Evolutionary conservation across 2,888 invertebrate genomes (phyloP).

Genomic region (Hydrotaea diabolus): DNA sequence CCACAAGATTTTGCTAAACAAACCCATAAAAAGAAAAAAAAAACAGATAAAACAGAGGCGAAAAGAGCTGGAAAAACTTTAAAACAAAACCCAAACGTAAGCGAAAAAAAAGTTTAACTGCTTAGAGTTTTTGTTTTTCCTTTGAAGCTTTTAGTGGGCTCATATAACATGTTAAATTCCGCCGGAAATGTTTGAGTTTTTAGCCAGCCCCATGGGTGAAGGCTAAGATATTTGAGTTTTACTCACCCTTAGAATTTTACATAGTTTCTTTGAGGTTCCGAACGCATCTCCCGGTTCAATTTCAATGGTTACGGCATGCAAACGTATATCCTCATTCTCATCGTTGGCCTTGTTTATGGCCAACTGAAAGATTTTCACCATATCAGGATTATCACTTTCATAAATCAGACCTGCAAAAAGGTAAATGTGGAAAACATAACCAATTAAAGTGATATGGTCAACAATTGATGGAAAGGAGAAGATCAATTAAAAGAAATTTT

Average conservation of each 20-base stretch:
- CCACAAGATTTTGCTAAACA: conserved; percentile 86
- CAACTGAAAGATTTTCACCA: conserved; percentile 78
- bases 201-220: no score
- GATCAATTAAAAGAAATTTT: no score
- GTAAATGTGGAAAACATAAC: conserved; percentile 38
- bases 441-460: no score
- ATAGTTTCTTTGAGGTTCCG: conserved; percentile 82
- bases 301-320: conserved; percentile 75
- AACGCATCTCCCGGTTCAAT: conserved; percentile 83
- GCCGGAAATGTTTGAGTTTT: not conserved
- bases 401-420: conserved; percentile 75
- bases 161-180: not conserved
- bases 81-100: not conserved
- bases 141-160: no score
- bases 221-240: not conserved
- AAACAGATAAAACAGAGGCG: not conserved
- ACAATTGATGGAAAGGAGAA: no score
- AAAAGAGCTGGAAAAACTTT: not conserved
- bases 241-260: conserved; percentile 82
- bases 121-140: not conserved
- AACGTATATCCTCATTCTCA: conserved; percentile 72
- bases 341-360: conserved; percentile 77
- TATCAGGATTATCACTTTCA: conserved; percentile 74
- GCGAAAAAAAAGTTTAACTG: not conserved
- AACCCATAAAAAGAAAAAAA: not conserved